Base-by-base conservation (phyloP, 2,797 vertebrate species). In the Allobates femoralis region DNA sequence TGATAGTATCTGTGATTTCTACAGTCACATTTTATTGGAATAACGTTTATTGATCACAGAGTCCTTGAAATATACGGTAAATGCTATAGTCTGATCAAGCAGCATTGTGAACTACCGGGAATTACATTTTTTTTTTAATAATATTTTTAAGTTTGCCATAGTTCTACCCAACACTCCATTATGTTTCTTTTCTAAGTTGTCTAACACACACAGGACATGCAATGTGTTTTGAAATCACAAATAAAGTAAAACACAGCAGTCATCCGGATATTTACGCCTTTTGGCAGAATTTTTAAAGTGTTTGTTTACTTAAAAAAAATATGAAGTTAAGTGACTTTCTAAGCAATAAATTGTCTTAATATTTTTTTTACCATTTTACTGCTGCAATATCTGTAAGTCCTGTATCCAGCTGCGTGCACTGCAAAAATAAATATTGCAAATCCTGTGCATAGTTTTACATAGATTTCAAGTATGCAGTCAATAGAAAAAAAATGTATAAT, bases 1-100 rank as follows among this genome's bases (percentile, higher is more conserved):
- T 74, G 71, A 74, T 50, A 26, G 12, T 11, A 74, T 74, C 23
- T 71, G 41, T 71, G 34, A 71, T 71, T 71, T 23, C 67, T 23
- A 50, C 71, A 74, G 46, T n/a, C 46, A 50, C 12, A 50, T 15
- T 15, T 26, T 73, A 19, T 62, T 18, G 14, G 11, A 71, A 46
- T n/a, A 46, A 71, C 23, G 32, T 41, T n/a, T 41, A 23, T 21
- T 41, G 34, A 41, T n/a, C 37, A 71, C 11, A 1, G 28, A 62
- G 12, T 12, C 66, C 14, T 0, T 5, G 21, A 28, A 34, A 69
- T 34, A 19, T 69, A 69, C n/a, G n/a, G n/a, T n/a, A n/a, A 7
- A 37, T 69, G 16, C 32, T 69, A 69, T 37, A 69, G 18, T 37
- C 30, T 34, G 32, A 69, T 34, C 37, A 8, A 30, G 28, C 64